Percentiles rank a stretch among this genome's conserved stretches.
Conservation (phyloP, 2,888 invertebrate species). For the Strigamia crassipes region DNA sequence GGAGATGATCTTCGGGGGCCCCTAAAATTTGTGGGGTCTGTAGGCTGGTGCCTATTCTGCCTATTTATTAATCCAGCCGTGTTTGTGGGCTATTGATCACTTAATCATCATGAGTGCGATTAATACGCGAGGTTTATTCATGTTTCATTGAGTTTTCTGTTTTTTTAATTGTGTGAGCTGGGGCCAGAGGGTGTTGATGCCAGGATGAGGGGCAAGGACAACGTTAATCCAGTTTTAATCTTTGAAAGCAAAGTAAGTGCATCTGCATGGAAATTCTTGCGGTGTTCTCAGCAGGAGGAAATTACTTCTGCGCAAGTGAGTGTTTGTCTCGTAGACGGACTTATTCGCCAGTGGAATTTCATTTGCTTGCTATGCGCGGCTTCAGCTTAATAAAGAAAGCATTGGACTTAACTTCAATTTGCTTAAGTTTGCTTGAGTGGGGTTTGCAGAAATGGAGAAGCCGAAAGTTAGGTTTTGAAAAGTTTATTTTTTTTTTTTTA, state of each 20-base stretch:
- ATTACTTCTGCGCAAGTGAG: constrained; percentile 20
- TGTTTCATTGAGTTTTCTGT: too few relatives aligned
- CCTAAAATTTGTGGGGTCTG: too few relatives aligned
- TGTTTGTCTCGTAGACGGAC: constrained; percentile 5
- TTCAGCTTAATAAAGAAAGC: constrained; percentile 20
- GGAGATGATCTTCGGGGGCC: too few relatives aligned
- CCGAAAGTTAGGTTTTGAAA: background rate
- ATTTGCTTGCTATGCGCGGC: constrained; percentile 3
- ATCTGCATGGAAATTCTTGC: constrained; percentile 6
- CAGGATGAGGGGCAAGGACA: background rate
- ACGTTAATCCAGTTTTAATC: constrained; percentile 21
- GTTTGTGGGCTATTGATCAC: too few relatives aligned
- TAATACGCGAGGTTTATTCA: too few relatives aligned
- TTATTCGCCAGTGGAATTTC: constrained; percentile 14
- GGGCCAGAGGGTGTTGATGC: too few relatives aligned
- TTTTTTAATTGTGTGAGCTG: too few relatives aligned
- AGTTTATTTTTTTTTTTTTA: background rate
- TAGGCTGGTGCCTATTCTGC: too few relatives aligned
- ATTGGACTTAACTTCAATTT: constrained; percentile 6
- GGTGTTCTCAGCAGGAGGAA: constrained; percentile 2
- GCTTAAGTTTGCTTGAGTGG: background rate
- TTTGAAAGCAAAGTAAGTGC: background rate
- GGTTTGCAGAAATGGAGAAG: background rate
- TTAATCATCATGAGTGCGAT: too few relatives aligned
- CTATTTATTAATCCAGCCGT: too few relatives aligned